These are phyloP conservation scores for Leptatherina wallacei DNA, from an alignment of 2,797 vertebrate genomes.

Conservation along the genomic window DNA sequence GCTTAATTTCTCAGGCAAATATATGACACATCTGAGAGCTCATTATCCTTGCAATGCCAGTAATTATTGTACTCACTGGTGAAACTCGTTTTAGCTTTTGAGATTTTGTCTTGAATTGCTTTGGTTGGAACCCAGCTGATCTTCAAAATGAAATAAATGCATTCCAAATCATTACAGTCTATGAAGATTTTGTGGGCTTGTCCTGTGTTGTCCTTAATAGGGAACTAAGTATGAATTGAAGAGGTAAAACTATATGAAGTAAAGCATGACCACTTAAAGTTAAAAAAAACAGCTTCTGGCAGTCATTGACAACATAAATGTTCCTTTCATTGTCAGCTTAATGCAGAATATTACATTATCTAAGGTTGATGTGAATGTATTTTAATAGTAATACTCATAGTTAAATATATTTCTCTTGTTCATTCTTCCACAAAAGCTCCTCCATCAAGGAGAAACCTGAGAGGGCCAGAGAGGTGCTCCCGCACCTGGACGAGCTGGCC, in stretches of 20 bases:
- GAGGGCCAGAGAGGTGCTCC: slow-evolving; percentile 71
- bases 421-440: slow-evolving; percentile 66
- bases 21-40: slow-evolving; percentile 83
- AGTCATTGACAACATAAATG: not conserved
- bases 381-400: slow-evolving; percentile 33
- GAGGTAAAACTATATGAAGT: not conserved
- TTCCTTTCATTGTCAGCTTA: slow-evolving; percentile 6
- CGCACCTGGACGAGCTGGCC: slow-evolving; percentile 81
- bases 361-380: slow-evolving; percentile 24
- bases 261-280: slow-evolving; percentile 6
- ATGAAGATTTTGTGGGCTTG: slow-evolving; percentile 49
- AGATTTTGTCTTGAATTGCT: slow-evolving; percentile 51
- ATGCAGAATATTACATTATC: slow-evolving; percentile 6
- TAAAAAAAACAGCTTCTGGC: slow-evolving; percentile 1
- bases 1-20: slow-evolving; percentile 87
- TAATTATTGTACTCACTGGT: slow-evolving; percentile 67
- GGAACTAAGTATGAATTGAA: not conserved
- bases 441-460: slow-evolving; percentile 79
- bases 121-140: slow-evolving; percentile 70
- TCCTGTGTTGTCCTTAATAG: slow-evolving; percentile 36
- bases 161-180: slow-evolving; percentile 35
- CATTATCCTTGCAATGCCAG: slow-evolving; percentile 72
- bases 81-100: slow-evolving; percentile 52
- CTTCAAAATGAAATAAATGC: slow-evolving; percentile 69
- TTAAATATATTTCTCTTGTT: slow-evolving; percentile 69